phyloP scores from a whole-genome alignment of 1,140 invertebrate genomes.

The Pseudoatta argentina region DNA sequence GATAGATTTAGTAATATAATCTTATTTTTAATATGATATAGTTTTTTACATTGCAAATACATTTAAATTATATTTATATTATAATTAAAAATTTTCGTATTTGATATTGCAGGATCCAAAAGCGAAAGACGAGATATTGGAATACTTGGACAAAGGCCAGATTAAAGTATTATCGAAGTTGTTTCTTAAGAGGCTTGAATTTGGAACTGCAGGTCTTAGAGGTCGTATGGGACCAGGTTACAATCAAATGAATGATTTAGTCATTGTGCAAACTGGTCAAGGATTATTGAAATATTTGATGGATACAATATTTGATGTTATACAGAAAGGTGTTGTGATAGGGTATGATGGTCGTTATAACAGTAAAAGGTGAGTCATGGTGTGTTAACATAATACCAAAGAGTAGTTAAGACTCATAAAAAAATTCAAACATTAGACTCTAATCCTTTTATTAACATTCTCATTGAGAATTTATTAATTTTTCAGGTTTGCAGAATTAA shows the following conservation, averaged over 20 bases:
- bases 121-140: constrained; percentile 86
- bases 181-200: constrained; percentile 91
- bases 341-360: constrained; percentile 98
- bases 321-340: constrained; percentile 93
- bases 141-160: constrained; percentile 86
- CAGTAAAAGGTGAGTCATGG: constrained; percentile 91
- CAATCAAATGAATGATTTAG: constrained; percentile 98
- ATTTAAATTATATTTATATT: background rate
- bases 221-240: constrained; percentile 97
- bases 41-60: constrained; percentile 67
- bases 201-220: constrained; percentile 96
- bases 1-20: constrained; percentile 1
- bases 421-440: no score
- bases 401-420: no score
- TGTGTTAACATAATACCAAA: background rate
- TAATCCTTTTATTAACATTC: no score
- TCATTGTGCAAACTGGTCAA: constrained; percentile 98
- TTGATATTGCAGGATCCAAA: constrained; percentile 85
- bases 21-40: constrained; percentile 17
- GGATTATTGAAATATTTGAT: constrained; percentile 94
- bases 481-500: constrained; percentile 95
- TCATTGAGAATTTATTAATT: background rate
- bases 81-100: constrained; percentile 37
- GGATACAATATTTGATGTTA: constrained; percentile 85
- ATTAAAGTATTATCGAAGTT: constrained; percentile 87